phyloP scores from a whole-genome alignment of 2,888 invertebrate species.

The Bimastos eiseni region DNA sequence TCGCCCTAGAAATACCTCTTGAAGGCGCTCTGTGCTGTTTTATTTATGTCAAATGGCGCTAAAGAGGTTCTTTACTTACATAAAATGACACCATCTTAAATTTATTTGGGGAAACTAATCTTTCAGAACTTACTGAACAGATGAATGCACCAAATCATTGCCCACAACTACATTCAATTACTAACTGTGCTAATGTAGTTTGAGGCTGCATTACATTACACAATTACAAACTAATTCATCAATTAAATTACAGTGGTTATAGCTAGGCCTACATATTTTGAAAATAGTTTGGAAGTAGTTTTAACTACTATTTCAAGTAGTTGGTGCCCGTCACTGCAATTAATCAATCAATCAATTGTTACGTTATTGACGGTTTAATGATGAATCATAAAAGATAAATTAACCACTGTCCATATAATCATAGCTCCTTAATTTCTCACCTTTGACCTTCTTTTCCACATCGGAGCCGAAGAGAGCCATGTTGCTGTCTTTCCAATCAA shows the following conservation, averaged over 20 bases:
- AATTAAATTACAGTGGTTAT: no score
- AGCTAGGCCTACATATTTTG: no score
- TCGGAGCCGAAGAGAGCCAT: constrained; percentile 59
- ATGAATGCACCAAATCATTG: background rate
- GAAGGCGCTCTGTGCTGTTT: background rate
- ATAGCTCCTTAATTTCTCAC: constrained; percentile 43
- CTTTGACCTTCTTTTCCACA: constrained; percentile 57
- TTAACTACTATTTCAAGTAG: no score
- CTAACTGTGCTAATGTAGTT: no score
- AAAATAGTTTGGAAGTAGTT: no score
- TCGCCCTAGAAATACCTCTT: background rate
- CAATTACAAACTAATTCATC: no score
- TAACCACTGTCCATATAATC: no score
- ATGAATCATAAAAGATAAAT: background rate
- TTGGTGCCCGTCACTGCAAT: no score
- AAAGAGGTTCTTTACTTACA: background rate
- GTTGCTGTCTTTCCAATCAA: constrained; percentile 61
- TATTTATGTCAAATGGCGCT: background rate
- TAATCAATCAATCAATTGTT: background rate
- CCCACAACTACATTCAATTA: background rate
- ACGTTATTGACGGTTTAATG: no score
- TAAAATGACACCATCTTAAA: no score
- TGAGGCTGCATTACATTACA: no score
- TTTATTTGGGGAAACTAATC: background rate
- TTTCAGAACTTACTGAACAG: background rate